Percentiles rank a stretch among this genome's conserved stretches.
phyloP scores from a whole-genome alignment of 1,140 invertebrate species.

The Macrobrachium nipponense region DNA sequence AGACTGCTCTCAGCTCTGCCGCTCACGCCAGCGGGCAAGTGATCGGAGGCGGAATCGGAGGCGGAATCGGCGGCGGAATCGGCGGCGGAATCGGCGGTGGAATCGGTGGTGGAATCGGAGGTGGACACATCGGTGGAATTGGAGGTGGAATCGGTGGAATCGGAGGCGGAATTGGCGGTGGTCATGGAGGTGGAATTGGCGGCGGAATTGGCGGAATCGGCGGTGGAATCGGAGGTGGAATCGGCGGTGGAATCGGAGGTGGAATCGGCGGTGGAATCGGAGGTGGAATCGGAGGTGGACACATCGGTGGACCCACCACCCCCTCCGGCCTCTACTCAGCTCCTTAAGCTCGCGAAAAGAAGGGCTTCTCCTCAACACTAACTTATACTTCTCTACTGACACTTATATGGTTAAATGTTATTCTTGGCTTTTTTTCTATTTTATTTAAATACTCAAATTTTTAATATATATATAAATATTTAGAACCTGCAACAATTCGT shows the following conservation, averaged over 20 bases:
- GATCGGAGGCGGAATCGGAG: slow-evolving; percentile 13
- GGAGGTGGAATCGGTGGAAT: background rate
- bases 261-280: background rate
- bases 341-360: background rate
- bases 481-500: slow-evolving; percentile 15
- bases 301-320: background rate
- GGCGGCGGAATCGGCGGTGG: background rate
- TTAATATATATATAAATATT: slow-evolving; percentile 13
- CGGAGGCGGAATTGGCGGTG: background rate
- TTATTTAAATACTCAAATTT: background rate
- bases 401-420: background rate
- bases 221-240: background rate
- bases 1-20: slow-evolving; percentile 32
- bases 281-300: background rate
- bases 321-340: slow-evolving; percentile 2
- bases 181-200: background rate
- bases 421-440: background rate
- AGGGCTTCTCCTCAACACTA: background rate
- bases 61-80: background rate
- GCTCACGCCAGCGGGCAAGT: slow-evolving; percentile 31
- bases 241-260: background rate
- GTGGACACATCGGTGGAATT: background rate
- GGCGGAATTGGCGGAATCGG: background rate
- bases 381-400: background rate
- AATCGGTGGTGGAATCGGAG: background rate